Percentiles rank a stretch among this genome's conserved stretches.
Evolutionary conservation across 1,140 invertebrate species (phyloP).

Genomic region (Cotesia chilonis): DNA sequence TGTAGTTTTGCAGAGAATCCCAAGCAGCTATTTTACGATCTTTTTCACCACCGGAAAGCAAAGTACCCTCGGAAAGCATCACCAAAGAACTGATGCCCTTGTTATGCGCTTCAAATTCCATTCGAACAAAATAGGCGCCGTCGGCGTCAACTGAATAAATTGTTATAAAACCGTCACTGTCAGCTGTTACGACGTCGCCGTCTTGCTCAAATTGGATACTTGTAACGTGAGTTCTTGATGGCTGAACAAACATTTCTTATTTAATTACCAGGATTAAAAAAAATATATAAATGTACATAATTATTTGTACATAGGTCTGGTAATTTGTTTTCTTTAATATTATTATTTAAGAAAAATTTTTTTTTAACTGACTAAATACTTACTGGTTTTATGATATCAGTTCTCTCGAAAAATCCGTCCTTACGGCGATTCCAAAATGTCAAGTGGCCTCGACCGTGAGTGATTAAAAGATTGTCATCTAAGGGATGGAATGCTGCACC

Average conservation of each 20-base stretch:
- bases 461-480: conserved; percentile 92
- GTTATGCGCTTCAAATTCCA: conserved; percentile 89
- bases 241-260: conserved; percentile 64
- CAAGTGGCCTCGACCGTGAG: conserved; percentile 91
- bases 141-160: conserved; percentile 91
- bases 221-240: conserved; percentile 81
- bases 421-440: conserved; percentile 91
- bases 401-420: conserved; percentile 88
- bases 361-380: conserved; percentile 41
- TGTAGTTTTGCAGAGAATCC: conserved; percentile 91
- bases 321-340: background rate
- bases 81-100: conserved; percentile 86
- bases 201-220: conserved; percentile 91
- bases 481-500: conserved; percentile 92
- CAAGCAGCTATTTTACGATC: conserved; percentile 90
- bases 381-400: conserved; percentile 86
- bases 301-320: too few relatives aligned
- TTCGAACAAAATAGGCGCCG: conserved; percentile 85
- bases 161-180: conserved; percentile 93
- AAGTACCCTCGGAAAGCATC: conserved; percentile 87
- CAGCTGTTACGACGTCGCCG: conserved; percentile 92
- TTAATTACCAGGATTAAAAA: conserved; percentile 5
- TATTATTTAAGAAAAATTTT: background rate
- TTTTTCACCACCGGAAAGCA: conserved; percentile 89
- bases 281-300: conserved; percentile 28